phyloP scores from a whole-genome alignment of 2,888 invertebrate genomes.

The Epinotia brunnichana region DNA sequence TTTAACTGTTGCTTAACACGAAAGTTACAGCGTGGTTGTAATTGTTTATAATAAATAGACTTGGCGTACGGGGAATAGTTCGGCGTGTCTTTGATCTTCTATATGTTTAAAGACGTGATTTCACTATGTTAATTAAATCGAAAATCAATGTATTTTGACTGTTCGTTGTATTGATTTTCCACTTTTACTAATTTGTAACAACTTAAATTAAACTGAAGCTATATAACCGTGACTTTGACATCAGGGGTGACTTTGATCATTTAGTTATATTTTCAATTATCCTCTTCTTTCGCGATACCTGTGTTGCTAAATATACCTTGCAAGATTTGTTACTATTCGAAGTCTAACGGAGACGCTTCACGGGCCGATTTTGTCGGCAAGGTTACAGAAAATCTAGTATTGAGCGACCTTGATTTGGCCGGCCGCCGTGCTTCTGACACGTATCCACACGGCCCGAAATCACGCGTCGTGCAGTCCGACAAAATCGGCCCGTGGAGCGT shows the following conservation, averaged over 20 bases:
- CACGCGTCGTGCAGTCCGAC: too few relatives aligned
- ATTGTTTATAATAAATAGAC: conserved; percentile 38
- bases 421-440: too few relatives aligned
- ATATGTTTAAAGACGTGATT: not conserved
- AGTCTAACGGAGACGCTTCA: too few relatives aligned
- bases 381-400: too few relatives aligned
- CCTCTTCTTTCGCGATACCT: too few relatives aligned
- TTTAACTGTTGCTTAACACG: conserved; percentile 57
- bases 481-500: too few relatives aligned
- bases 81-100: conserved; percentile 28
- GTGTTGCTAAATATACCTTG: too few relatives aligned
- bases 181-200: not conserved
- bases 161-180: not conserved
- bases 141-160: not conserved
- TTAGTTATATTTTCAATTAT: not conserved
- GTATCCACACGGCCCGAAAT: too few relatives aligned
- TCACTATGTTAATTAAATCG: not conserved
- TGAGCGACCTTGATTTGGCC: too few relatives aligned
- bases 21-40: conserved; percentile 45
- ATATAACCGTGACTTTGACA: not conserved
- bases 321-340: too few relatives aligned
- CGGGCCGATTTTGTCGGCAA: too few relatives aligned
- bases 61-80: not conserved
- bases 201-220: not conserved
- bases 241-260: not conserved